Evolutionary conservation across 2,797 vertebrate genomes (phyloP).

Genomic region (Sternotherus odoratus): DNA sequence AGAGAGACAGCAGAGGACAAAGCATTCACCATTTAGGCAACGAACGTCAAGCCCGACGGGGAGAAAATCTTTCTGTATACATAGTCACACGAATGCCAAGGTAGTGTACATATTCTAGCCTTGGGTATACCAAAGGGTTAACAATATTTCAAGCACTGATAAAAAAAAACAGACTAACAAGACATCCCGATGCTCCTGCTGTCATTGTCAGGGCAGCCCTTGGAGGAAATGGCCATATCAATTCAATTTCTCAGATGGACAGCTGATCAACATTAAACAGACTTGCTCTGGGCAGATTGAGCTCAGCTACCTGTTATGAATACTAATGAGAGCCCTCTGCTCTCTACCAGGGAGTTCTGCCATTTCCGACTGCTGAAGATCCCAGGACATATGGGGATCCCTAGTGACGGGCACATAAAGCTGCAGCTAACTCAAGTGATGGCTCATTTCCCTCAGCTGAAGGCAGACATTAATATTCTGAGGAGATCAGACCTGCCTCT

Average conservation of each 20-base stretch:
- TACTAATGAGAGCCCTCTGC: conserved; percentile 82
- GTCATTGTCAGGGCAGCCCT: conserved; percentile 79
- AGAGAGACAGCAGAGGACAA: not conserved
- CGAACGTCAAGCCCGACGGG: not conserved
- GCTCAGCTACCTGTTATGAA: conserved; percentile 79
- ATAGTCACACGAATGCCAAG: not conserved
- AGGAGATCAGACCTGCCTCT: conserved; percentile 81
- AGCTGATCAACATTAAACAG: conserved; percentile 86
- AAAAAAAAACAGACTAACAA: conserved; percentile 77
- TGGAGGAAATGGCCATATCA: conserved; percentile 78
- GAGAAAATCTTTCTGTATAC: not conserved
- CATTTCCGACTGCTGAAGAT: conserved; percentile 74
- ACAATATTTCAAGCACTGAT: conserved; percentile 53
- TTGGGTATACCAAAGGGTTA: conserved; percentile 75
- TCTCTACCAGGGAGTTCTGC: conserved; percentile 67
- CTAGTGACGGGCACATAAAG: conserved; percentile 83
- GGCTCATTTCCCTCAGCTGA: conserved; percentile 85
- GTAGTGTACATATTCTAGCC: not conserved
- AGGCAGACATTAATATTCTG: conserved; percentile 85
- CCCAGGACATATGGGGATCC: conserved; percentile 85
- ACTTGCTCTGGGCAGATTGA: conserved; percentile 82
- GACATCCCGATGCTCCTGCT: conserved; percentile 75
- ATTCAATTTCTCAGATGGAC: conserved; percentile 82
- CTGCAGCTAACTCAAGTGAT: conserved; percentile 77
- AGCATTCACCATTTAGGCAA: not conserved